Evolutionary conservation across 1,140 invertebrate genomes (phyloP).

Genomic region (Acromyrmex charruanus): DNA sequence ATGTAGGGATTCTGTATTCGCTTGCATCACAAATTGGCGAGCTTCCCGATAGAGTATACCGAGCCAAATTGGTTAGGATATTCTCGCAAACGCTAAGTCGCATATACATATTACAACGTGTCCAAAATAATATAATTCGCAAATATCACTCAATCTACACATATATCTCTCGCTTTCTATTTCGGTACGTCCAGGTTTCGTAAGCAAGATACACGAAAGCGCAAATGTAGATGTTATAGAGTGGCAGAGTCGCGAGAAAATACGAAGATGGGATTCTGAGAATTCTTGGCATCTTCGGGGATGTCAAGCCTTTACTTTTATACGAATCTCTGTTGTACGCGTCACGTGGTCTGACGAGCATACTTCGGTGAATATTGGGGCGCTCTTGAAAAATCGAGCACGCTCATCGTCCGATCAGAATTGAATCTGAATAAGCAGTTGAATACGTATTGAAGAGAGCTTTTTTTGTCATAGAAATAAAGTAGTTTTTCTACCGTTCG

Average conservation of each 20-base stretch:
- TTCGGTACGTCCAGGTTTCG: not conserved
- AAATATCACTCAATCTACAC: not conserved
- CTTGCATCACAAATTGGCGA: not conserved
- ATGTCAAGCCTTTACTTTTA: constrained; percentile 27
- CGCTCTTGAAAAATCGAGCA: constrained; percentile 10
- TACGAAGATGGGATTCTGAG: constrained; percentile 41
- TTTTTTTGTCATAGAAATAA: constrained; percentile 26
- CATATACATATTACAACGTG: not conserved
- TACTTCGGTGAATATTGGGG: not conserved
- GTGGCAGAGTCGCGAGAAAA: constrained; percentile 5
- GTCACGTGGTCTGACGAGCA: constrained; percentile 26
- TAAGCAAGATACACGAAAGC: not conserved
- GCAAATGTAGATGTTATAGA: constrained; percentile 32
- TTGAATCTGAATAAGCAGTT: constrained; percentile 67
- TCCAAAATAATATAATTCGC: not conserved
- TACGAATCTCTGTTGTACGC: constrained; percentile 47
- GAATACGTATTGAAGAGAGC: constrained; percentile 43
- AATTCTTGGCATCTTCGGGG: constrained; percentile 54
- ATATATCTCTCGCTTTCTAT: not conserved
- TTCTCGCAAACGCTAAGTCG: not conserved
- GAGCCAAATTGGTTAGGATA: not conserved
- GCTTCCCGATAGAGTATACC: not conserved
- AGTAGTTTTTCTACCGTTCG: constrained; percentile 19
- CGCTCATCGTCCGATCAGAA: constrained; percentile 46
- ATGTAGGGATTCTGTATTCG: not conserved